Base-by-base conservation (phyloP, 2,113 vertebrate genomes). In the Microcebus murinus region DNA sequence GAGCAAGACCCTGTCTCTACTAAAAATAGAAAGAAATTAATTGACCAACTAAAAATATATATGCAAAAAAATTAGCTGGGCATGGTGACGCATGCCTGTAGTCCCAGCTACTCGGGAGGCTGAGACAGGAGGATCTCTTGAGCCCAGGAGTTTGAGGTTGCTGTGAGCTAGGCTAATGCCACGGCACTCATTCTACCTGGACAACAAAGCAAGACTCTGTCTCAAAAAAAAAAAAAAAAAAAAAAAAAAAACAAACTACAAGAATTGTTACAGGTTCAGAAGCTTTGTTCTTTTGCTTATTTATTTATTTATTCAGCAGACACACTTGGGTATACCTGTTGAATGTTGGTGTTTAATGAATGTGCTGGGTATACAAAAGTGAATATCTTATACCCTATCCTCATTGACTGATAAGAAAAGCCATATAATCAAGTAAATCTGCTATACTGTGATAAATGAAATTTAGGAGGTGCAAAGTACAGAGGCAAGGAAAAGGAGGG, bases 391-490 rank as follows among this genome's bases (percentile, higher is more conserved):
- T 74, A 36, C 25, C 3, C 50, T 81, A 29, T 92, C 42, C 39
- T 92, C 10, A 15, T 67, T 87, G 34, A 89, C 39, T 93, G 73
- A 17, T 95, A 89, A 87, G 88, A 94, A 45, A 92, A 84, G 57
- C 48, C 81, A 82, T 61, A 25, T 93, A 90, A 84, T 87, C 29
- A 90, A 52, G 59, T 76, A 45, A 81, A 96, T 80, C 23, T 65
- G 25, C 17, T 71, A 14, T 84, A 13, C 50, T 90, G 4, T 73
- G 88, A 70, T 74, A 74, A 84, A 74, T 91, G 48, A 52, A 84
- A 85, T 96, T 91, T 88, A 93, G 81, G 52, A 52, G 8, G 48
- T 81, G 65, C 31, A 73, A 59, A 91, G 82, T 71, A 80, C 57
- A 97, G 71, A 85, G n/a, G n/a, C 73, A 84, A 84, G 77, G 42